Evolutionary conservation across 2,113 vertebrate species (phyloP).

Genomic region (Triplophysa siluroides): DNA sequence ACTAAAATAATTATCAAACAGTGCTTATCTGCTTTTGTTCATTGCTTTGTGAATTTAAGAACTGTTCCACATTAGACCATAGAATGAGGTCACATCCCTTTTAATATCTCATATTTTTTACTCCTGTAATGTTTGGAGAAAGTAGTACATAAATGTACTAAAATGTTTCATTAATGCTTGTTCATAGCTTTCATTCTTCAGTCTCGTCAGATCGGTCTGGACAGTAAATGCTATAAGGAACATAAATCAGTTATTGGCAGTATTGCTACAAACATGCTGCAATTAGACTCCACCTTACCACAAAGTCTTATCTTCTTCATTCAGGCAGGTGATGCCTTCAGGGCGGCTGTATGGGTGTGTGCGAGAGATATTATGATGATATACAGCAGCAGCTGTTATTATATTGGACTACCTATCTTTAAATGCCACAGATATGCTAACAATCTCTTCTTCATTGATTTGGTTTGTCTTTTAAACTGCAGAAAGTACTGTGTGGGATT

Average conservation of each 20-base stretch:
- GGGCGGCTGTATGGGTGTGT: conserved; percentile 6
- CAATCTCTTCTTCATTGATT: background rate
- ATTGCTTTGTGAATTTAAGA: no score
- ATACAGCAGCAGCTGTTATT: background rate
- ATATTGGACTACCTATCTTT: background rate
- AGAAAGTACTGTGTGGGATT: background rate
- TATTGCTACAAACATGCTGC: background rate
- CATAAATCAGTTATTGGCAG: background rate
- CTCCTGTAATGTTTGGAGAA: no score
- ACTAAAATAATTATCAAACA: no score
- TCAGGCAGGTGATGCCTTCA: conserved; percentile 6
- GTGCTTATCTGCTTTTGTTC: no score
- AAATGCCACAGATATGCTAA: background rate
- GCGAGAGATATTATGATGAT: background rate
- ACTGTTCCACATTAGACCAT: no score
- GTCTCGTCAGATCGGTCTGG: background rate
- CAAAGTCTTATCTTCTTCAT: background rate
- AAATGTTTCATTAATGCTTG: background rate
- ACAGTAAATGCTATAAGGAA: background rate
- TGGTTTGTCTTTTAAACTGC: conserved; percentile 27
- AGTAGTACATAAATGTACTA: no score
- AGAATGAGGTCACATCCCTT: no score
- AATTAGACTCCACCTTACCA: background rate
- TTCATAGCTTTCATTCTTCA: background rate
- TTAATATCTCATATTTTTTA: no score